Evolutionary conservation across 23 tunicate genomes (phyloP), one percentile per base, ranked within the genome.

Genomic region (Oikopleura albicans): DNA sequence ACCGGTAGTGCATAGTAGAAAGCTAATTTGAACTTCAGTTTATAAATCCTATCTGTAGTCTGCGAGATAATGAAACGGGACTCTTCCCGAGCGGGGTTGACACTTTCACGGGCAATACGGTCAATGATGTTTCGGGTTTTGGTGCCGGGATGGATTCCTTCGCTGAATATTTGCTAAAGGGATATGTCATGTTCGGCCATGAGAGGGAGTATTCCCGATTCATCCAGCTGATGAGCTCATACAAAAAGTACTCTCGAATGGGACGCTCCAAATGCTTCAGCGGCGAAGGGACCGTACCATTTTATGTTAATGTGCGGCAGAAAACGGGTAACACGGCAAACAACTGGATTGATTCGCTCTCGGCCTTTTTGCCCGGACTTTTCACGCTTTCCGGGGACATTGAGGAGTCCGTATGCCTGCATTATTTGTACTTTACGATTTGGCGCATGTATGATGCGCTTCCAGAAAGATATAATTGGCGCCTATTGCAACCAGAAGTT

Each of bases 131-230:
- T 39, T 89, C 92, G 40, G 97, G 97, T 0, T 79, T 92, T 16
- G 97, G 97, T 28, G 97, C 97, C 34, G 97, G 97, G 0, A 83
- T 90, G 39, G 97, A 92, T 83, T 92, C 97, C 1, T 92, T 91
- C 84, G 86, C 86, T 83, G 97, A 92, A 83, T 92, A 92, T 92
- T 83, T 92, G 34, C 66, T 92, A 16, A 92, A 92, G 88, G 92
- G 59, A 8, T 49, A 49, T 22, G 22, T 49, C 16, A 49, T 49
- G 59, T 49, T 49, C 59, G 59, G 59, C 59, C 22, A 49, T 22
- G 59, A 49, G 22, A 22, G 8, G 16, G 59, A 49, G 59, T 49
- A 8, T 22, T 49, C 59, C 8, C 59, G 59, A 8, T 49, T 49
- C 59, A 49, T 22, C 22, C 16, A 49, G 59, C 59, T 49, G 16